Base-by-base conservation (phyloP, 2,113 vertebrate species). In the Garra rufa region DNA sequence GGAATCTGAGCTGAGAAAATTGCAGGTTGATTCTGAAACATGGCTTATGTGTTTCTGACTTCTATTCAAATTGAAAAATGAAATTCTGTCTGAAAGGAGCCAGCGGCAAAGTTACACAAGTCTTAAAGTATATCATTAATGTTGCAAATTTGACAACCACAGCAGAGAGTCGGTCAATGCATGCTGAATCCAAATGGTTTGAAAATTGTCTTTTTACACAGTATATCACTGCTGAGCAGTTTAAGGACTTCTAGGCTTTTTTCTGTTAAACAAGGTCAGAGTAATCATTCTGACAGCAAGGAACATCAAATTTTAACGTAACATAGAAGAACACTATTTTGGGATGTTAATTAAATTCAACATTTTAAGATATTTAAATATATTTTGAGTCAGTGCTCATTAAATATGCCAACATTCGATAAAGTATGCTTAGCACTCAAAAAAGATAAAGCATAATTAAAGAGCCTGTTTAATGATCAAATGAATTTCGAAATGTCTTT, bases 391-490 rank as follows among this genome's bases (percentile, higher is more conserved):
- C 24, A 13, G 34, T 11, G 21, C 69, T 44, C 69, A 73, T 73
- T 21, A 73, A 77, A 41, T 52, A 52, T 41, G 3, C 3, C 50
- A 55, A 59, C 41, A 59, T 7, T 77, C 48, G 19, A 59, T 59
- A 17, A 77, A 24, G 17, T 59, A 43, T 57, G 34, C 52, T 77
- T 13, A 55, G 48, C 11, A 55, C 46, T 50, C 30, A 43, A 13
- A 57, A 48, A 77, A 57, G 52, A 77, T 77, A 15, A 77, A n/a
- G 76, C n/a, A 79, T 44, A 61, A 78, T 78, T 61, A 44, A 78
- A 78, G 2, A 78, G 69, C 34, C 34, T 17, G 30, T 57, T 78
- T 43, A 38, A 57, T n/a, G 50, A n/a, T 43, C 11, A 59, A 78
- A 77, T 15, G 0, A 9, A 9, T 24, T n/a, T 52, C 30, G 3